These are phyloP conservation scores for Galeruca laticollis DNA, from an alignment of 2,888 invertebrate genomes.

Conservation along the genomic window DNA sequence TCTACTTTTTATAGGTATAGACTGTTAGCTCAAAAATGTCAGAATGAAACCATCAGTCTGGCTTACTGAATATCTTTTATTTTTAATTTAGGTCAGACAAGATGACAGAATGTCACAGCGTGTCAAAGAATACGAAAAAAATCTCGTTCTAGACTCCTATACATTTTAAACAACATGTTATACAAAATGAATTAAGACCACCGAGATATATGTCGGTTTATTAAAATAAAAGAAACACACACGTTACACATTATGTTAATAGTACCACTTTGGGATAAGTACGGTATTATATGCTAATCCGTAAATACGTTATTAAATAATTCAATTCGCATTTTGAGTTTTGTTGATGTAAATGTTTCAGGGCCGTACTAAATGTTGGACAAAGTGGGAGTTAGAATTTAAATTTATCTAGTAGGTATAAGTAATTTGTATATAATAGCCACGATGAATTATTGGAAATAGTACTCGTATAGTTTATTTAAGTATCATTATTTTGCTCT, in stretches of 20 bases:
- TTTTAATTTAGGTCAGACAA: constrained; percentile 13
- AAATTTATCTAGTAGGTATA: too few relatives aligned
- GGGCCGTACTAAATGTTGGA: background rate
- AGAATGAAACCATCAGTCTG: too few relatives aligned
- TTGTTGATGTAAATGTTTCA: background rate
- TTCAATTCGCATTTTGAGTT: background rate
- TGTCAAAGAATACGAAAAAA: constrained; percentile 13
- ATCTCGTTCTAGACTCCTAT: constrained; percentile 5
- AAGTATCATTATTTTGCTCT: too few relatives aligned
- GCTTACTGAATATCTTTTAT: background rate
- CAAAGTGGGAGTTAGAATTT: too few relatives aligned
- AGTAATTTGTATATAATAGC: too few relatives aligned
- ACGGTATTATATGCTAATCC: constrained; percentile 1
- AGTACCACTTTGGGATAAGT: constrained; percentile 8
- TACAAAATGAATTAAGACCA: background rate
- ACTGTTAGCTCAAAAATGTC: too few relatives aligned
- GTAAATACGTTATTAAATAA: constrained; percentile 6
- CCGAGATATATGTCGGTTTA: background rate
- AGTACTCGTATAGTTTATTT: too few relatives aligned
- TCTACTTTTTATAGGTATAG: too few relatives aligned
- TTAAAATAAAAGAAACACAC: background rate
- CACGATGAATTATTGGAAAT: too few relatives aligned
- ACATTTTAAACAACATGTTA: constrained; percentile 3
- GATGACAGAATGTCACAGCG: constrained; percentile 11
- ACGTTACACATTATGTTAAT: background rate